Conservation (phyloP, 2,888 invertebrate genomes). For the Caenorhabditis wallacei region DNA sequence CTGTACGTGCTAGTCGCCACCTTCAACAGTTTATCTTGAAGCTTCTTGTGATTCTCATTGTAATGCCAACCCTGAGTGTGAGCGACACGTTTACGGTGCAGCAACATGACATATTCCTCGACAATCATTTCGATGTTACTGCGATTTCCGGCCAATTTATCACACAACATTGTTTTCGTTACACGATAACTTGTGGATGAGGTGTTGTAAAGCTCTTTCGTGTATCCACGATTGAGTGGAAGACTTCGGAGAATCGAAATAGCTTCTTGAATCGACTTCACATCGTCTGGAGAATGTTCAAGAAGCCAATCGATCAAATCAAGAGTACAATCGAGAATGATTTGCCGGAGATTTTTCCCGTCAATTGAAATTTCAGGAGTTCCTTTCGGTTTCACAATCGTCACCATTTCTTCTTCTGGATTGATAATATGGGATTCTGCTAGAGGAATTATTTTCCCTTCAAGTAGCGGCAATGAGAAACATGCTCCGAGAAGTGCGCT, state of each 20-base stretch:
- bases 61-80: slow-evolving; percentile 84
- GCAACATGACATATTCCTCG: slow-evolving; percentile 67
- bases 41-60: slow-evolving; percentile 87
- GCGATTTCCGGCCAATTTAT: slow-evolving; percentile 66
- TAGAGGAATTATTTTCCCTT: slow-evolving; percentile 85
- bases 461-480: slow-evolving; percentile 88
- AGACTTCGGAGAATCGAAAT: slow-evolving; percentile 67
- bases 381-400: slow-evolving; percentile 61
- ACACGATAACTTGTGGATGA: slow-evolving; percentile 64
- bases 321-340: slow-evolving; percentile 55
- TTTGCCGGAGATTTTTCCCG: slow-evolving; percentile 64
- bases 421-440: slow-evolving; percentile 76
- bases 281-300: slow-evolving; percentile 67
- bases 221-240: slow-evolving; percentile 68
- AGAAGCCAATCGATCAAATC: slow-evolving; percentile 64
- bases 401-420: slow-evolving; percentile 31
- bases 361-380: slow-evolving; percentile 65
- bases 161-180: slow-evolving; percentile 67
- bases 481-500: slow-evolving; percentile 87
- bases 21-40: slow-evolving; percentile 87
- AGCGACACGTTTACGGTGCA: slow-evolving; percentile 83
- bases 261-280: slow-evolving; percentile 68
- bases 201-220: slow-evolving; percentile 63
- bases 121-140: slow-evolving; percentile 70
- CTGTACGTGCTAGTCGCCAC: slow-evolving; percentile 88